Base-by-base conservation (phyloP, 2,797 vertebrate species). In the Schizopygopsis pylzovi region DNA sequence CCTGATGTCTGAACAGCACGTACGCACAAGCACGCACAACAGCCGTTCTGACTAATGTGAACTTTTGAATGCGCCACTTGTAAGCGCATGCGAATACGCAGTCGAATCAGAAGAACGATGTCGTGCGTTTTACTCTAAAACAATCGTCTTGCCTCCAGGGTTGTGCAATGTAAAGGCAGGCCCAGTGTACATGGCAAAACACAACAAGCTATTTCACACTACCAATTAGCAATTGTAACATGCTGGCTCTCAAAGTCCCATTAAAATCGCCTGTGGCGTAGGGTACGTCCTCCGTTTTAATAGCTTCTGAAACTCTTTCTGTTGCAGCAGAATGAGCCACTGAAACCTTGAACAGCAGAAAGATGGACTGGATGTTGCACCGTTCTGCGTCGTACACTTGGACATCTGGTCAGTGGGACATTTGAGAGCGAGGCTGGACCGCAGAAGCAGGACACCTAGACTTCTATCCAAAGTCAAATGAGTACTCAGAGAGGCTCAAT, bases 341-440 rank as follows among this genome's bases (percentile, higher is more conserved):
- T 47, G 79, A 85, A 79, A 81, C 33, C 83, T 70, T 83, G 11
- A 82, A 73, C 52, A 67, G 82, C 71, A 73, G 83, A 87, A 81
- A 88, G 89, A 87, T 45, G 63, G 65, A 79, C 59, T 52, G 65
- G 63, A 70, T 86, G 83, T 85, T 78, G 70, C 39, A 18, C 75
- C 70, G 68, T 84, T 87, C 84, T 85, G 77, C 52, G 43, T 33
- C 41, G 63, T 25, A 78, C 70, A 85, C 77, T 85, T 83, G 77
- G 83, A 87, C 87, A 87, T 87, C 88, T 90, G 85, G 80, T 85
- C 67, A 83, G 80, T 83, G 83, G 86, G 78, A 86, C 87, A 61
- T 88, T 89, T 83, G 87, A 89, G 87, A 82, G 75, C 20, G 20
- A 81, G 49, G 39, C 71, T 89, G 83, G 87, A 83, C 82, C 75